Evolutionary conservation across 2,113 vertebrate species (phyloP).

Genomic region (Melozone crissalis): DNA sequence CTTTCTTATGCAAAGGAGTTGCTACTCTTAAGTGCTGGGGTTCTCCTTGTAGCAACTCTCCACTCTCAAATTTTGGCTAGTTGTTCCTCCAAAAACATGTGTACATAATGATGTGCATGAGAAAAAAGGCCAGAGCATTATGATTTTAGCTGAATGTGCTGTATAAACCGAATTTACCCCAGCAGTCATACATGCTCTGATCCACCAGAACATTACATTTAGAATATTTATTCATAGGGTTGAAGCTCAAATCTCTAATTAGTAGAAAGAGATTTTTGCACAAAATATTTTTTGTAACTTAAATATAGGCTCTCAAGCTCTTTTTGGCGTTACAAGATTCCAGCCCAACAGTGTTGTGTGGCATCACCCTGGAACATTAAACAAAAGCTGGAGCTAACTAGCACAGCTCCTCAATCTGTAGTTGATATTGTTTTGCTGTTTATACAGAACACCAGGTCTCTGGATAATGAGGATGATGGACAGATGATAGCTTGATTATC

Average conservation of each 20-base stretch:
- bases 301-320: neutral
- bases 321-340: neutral
- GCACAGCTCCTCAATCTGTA: neutral
- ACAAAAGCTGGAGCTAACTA: neutral
- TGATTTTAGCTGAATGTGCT: neutral
- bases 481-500: constrained; percentile 71
- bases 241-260: neutral
- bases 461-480: constrained; percentile 61
- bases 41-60: neutral
- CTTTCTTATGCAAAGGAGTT: neutral
- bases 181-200: neutral
- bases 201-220: neutral
- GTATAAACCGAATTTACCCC: neutral
- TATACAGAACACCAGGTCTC: neutral
- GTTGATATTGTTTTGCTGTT: neutral
- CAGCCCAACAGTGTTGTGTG: neutral
- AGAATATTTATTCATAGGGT: neutral
- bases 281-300: neutral
- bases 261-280: neutral
- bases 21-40: neutral
- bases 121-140: neutral
- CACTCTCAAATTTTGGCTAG: neutral
- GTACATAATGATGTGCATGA: fast-evolving
- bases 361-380: neutral
- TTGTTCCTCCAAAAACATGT: neutral